Base-by-base conservation (phyloP, 2,888 invertebrate genomes). In the Miltochrista miniata region DNA sequence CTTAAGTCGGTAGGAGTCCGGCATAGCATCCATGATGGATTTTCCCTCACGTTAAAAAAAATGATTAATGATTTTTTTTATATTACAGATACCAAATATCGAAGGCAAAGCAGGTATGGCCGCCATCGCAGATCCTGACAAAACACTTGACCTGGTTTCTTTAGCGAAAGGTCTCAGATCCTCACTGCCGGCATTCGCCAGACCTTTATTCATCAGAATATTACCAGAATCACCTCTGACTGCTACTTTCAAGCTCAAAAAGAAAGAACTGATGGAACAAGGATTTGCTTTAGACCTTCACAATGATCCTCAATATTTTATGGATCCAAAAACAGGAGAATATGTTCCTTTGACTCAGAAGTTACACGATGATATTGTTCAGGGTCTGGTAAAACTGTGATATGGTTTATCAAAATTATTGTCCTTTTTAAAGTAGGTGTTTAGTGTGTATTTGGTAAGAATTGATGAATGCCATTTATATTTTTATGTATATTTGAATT, bases 81-180 rank as follows among this genome's bases (percentile, higher is more conserved):
- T 2, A 3, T 64, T 66, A 1, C 79, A 96, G 96, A 92, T 97
- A 45, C 96, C 96, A 0, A 93, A 95, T 57, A 90, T 93, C 1
- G 97, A 97, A 86, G 98, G 98, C 0, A 94, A 95, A 80, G 98
- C 98, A 0, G 98, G 98, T 4, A 98, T 99, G 98, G 97, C 95
- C 0, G 97, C 98, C 0, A 95, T 98, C 46, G 95, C 96, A 0
- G 97, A 98, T 73, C 93, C 94, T 0, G 93, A 94, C 2, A 90
- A 92, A 11, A 93, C 92, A 46, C 70, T 96, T 10, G 94, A 96
- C 71, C 77, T 96, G 11, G 74, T 87, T 1, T 80, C 88, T 0
- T 60, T 91, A n/a, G 67, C 83, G 0, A 79, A 82, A 58, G 84
- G 85, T 0, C 59, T 91, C 0, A 81, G 73, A 14, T 64, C 93